These are phyloP conservation scores for Ciconia boyciana DNA, from an alignment of 2,113 vertebrate species.

Conservation along the genomic window DNA sequence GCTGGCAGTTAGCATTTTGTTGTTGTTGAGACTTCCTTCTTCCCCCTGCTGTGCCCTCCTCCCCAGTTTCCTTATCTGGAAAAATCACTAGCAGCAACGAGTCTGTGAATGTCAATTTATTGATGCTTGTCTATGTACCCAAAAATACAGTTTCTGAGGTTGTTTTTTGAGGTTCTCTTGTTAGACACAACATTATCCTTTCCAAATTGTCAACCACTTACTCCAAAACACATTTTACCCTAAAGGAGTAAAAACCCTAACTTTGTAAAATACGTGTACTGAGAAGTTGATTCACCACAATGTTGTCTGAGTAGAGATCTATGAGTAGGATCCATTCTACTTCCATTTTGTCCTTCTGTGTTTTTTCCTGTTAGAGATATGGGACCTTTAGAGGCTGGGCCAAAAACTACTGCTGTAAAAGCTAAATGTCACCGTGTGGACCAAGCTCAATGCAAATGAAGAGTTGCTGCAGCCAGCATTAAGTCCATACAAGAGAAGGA, in stretches of 20 bases:
- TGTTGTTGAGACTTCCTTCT: neutral
- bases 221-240: neutral
- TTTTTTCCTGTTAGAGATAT: neutral
- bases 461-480: neutral
- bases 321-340: neutral
- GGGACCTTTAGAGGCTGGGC: neutral
- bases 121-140: neutral
- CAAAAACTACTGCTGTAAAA: neutral
- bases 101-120: neutral
- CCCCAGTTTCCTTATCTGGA: neutral
- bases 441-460: neutral
- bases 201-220: neutral
- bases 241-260: neutral
- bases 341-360: neutral
- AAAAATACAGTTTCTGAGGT: neutral
- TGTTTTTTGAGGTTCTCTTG: neutral
- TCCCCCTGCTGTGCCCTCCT: neutral
- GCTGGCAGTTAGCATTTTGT: neutral
- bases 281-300: fast-evolving
- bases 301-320: neutral
- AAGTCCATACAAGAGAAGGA: neutral
- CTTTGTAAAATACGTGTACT: neutral
- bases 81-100: neutral
- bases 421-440: neutral
- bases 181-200: neutral